These are phyloP conservation scores for Drosophila ironensis DNA, from an alignment of 1,140 invertebrate species.

Conservation along the genomic window DNA sequence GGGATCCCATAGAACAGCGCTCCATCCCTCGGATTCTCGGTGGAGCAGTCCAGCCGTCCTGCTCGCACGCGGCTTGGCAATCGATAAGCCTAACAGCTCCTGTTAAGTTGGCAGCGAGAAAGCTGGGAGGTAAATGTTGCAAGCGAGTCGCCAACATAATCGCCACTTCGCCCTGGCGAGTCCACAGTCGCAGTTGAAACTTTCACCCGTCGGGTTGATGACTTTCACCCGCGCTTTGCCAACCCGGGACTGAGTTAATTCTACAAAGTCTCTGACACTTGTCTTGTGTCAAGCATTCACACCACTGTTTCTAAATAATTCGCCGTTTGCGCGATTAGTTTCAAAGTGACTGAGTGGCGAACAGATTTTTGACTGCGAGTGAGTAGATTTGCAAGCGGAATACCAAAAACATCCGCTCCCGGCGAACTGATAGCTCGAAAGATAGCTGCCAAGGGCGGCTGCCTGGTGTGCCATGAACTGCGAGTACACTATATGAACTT, in stretches of 20 bases:
- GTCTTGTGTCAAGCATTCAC: not conserved
- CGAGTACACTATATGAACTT: not conserved
- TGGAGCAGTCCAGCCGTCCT: constrained; percentile 14
- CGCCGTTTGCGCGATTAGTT: not conserved
- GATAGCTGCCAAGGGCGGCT: not conserved
- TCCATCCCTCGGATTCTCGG: constrained; percentile 18
- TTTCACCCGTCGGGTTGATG: constrained; percentile 50
- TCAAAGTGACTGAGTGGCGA: not conserved
- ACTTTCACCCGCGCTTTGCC: constrained; percentile 21
- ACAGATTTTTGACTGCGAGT: constrained; percentile 19
- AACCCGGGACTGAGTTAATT: constrained; percentile 10
- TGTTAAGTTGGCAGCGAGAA: constrained; percentile 9
- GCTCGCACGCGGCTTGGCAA: constrained; percentile 38
- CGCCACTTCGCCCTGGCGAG: constrained; percentile 9
- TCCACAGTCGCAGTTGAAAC: constrained; percentile 48
- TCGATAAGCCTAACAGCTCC: constrained; percentile 66
- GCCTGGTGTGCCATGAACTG: not conserved
- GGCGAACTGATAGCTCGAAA: not conserved
- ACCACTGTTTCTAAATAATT: not conserved
- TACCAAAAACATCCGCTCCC: constrained; percentile 1
- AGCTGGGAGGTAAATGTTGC: constrained; percentile 19
- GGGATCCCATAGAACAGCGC: not conserved
- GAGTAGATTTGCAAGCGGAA: constrained; percentile 8
- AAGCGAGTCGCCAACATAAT: constrained; percentile 42
- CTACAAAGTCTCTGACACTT: constrained; percentile 5